Evolutionary conservation across 2,797 vertebrate species (phyloP), one percentile per base, ranked within the genome.

Genomic region (Pipistrellus pygmaeus): DNA sequence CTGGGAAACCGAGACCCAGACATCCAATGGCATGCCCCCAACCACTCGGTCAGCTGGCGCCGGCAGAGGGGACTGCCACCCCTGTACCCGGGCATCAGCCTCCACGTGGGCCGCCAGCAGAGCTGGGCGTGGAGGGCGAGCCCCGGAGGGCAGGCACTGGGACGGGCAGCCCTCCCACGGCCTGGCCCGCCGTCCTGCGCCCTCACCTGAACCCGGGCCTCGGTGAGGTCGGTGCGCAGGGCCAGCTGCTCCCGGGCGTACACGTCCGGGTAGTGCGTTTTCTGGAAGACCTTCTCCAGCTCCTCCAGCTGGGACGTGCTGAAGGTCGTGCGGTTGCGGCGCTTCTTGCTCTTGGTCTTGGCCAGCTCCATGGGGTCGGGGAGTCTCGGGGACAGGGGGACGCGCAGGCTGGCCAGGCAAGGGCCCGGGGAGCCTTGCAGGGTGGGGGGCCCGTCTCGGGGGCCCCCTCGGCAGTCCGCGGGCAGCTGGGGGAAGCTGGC

Each of bases 261-360:
- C 15, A 99, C 99, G 0, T 99, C 99, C 0, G 99, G 99, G 78
- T 99, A 99, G 93, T 99, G 99, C 0, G 99, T 99, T 97, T 99
- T 99, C 98, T 99, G 99, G 97, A 99, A 99, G 44, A 99, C 99
- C 78, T 99, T 99, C 98, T 99, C 99, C 96, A 99, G 98, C 97
- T 99, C 99, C 97, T 99, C 99, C 96, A 99, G 98, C 98, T 99
- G 99, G 97, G 99, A 99, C 0, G 99, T 99, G 98, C 99, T 99
- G 98, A 99, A 99, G 6, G 99, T 99, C 0, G 99, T 99, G 81
- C 99, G 99, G 94, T 99, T 99, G 90, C 99, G 98, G 9, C 99
- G 94, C 97, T 99, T 99, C 98, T 99, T 99, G 98, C 98, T 99
- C 96, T 99, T 99, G 97, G 98, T 92, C 96, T 96, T 99, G 48